Base-by-base conservation (phyloP, 2,888 invertebrate species). In the Ornithoptera priamus region DNA sequence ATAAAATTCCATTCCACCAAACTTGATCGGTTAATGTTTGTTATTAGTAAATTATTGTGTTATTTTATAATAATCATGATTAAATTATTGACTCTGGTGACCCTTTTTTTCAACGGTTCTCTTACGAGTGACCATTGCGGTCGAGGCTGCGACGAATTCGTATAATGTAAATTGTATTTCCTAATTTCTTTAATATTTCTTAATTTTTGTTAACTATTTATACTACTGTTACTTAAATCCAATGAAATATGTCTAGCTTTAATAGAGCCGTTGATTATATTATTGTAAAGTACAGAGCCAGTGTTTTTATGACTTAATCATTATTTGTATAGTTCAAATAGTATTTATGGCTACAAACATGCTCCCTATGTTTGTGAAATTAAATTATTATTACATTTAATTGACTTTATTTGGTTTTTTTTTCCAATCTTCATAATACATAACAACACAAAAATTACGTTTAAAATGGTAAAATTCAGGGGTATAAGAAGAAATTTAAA, bases 311-410 rank as follows among this genome's bases (percentile, higher is more conserved):
- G 81, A 89, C 84, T 85, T 90, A 90, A 90, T 90, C 89, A 90
- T 89, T 90, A 91, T 92, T 90, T 92, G 90, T 91, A 90, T 88
- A 90, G 89, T 89, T 92, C 87, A 89, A 89, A 90, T 90, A 89
- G 86, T 90, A 91, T 92, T 90, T 90, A 92, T 91, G 87, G 82
- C 77, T 17, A 77, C 87, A 88, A 87, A 88, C 88, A 87, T 86
- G 78, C 80, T 76, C 77, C 79, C 80, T 83, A 83, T 88, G 91
- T 92, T 91, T 90, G 90, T 86, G 77, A 82, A 87, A 91, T 87
- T 92, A 91, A 91, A 92, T 91, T 91, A 92, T 92, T 92, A 89
- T 87, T 87, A 85, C 84, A 84, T 85, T 84, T 84, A 79, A 75
- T 69, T 66, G 67, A 65, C 46, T 61, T 67, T 10, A 62, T 60